These are phyloP conservation scores for Siniperca obscura DNA, from an alignment of 2,797 vertebrate genomes.

Conservation along the genomic window DNA sequence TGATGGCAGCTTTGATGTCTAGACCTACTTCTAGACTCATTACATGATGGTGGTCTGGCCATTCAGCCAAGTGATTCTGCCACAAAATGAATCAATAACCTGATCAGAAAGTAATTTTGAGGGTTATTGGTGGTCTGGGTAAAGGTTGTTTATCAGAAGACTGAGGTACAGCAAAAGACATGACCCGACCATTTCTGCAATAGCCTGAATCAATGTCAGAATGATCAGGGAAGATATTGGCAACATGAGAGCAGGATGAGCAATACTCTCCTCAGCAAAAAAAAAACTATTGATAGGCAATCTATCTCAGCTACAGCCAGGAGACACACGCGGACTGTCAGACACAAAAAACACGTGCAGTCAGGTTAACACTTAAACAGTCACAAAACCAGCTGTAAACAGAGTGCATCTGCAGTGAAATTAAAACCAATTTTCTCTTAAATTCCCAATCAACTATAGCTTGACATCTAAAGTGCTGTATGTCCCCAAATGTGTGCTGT, in stretches of 20 bases:
- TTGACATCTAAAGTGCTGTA: constrained; percentile 7
- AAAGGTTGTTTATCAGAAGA: constrained; percentile 67
- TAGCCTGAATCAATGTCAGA: constrained; percentile 70
- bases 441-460: constrained; percentile 13
- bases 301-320: constrained; percentile 68
- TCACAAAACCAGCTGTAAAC: not conserved
- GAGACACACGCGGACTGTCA: constrained; percentile 35
- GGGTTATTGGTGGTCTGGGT: constrained; percentile 63
- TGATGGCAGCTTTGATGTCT: not conserved
- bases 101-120: constrained; percentile 79
- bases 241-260: constrained; percentile 72
- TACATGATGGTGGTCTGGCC: constrained; percentile 14
- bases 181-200: constrained; percentile 66
- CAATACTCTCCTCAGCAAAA: constrained; percentile 73
- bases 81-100: constrained; percentile 67
- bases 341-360: not conserved
- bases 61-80: constrained; percentile 46
- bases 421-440: constrained; percentile 8
- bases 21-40: constrained; percentile 8
- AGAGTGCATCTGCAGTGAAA: not conserved
- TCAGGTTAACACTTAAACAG: not conserved
- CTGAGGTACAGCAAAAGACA: constrained; percentile 56
- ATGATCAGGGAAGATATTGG: constrained; percentile 79
- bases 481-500: not conserved
- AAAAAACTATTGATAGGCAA: constrained; percentile 78